Conservation (phyloP, 2,113 vertebrate genomes). For the Chaetodon auriga region DNA sequence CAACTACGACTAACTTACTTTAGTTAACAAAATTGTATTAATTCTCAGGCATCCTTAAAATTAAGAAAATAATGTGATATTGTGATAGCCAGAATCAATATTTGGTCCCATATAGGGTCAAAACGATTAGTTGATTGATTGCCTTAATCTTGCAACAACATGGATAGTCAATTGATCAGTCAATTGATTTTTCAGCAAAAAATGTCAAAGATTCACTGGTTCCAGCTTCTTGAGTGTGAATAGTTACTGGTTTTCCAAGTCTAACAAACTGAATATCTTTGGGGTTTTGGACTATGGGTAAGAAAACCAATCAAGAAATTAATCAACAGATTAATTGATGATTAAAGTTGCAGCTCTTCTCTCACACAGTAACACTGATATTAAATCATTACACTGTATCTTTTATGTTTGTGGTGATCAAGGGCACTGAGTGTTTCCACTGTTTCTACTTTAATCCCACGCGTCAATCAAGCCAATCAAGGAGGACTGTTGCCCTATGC, state of each 20-base stretch:
- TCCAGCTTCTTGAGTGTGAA: background rate
- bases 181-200: background rate
- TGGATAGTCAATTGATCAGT: background rate
- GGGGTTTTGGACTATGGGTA: background rate
- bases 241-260: background rate
- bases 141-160: background rate
- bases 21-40: background rate
- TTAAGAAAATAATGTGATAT: background rate
- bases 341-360: background rate
- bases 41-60: background rate
- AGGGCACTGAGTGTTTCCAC: background rate
- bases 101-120: too few species aligned
- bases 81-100: background rate
- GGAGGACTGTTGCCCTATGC: conserved; percentile 35
- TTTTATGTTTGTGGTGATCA: background rate
- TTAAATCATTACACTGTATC: background rate
- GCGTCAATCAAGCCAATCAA: background rate
- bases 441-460: conserved; percentile 15
- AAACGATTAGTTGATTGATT: too few species aligned
- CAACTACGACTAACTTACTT: background rate
- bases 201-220: background rate
- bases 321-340: background rate
- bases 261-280: background rate
- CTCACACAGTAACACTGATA: background rate
- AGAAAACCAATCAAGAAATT: background rate